phyloP scores from a whole-genome alignment of 2,113 vertebrate genomes.

The Pica pica region DNA sequence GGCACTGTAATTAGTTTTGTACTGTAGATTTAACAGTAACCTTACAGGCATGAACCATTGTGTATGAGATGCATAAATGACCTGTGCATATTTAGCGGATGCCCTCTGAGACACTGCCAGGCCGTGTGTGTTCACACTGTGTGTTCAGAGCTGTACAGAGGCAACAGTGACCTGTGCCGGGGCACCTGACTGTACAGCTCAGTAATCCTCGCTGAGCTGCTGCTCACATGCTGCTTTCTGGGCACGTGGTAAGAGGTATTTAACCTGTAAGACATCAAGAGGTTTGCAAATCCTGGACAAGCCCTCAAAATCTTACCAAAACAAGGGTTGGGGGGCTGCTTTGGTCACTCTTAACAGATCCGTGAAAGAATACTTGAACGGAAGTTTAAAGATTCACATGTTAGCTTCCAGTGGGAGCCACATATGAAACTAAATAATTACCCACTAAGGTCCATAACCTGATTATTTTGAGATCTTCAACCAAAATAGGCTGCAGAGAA shows the following conservation, averaged over 20 bases:
- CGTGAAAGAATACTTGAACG: neutral
- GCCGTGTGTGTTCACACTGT: fast-evolving
- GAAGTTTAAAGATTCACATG: neutral
- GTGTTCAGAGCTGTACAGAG: fast-evolving
- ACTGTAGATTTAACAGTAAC: neutral
- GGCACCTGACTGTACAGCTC: neutral
- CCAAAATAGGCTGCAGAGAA: neutral
- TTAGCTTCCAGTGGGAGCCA: neutral
- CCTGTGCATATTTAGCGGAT: fast-evolving
- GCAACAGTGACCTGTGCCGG: neutral
- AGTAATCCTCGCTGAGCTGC: neutral
- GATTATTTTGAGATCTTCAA: neutral
- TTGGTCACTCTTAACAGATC: neutral
- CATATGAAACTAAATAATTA: neutral
- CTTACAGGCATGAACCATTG: fast-evolving
- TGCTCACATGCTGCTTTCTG: neutral
- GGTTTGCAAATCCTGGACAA: neutral
- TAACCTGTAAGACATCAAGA: neutral
- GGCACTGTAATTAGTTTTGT: neutral
- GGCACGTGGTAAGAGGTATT: fast-evolving
- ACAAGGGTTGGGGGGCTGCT: neutral
- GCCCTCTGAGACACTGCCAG: neutral
- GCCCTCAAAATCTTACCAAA: neutral
- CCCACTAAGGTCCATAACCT: neutral
- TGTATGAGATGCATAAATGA: fast-evolving